These are phyloP conservation scores for Tanypteryx hageni DNA, from an alignment of 2,888 invertebrate genomes.

Conservation along the genomic window DNA sequence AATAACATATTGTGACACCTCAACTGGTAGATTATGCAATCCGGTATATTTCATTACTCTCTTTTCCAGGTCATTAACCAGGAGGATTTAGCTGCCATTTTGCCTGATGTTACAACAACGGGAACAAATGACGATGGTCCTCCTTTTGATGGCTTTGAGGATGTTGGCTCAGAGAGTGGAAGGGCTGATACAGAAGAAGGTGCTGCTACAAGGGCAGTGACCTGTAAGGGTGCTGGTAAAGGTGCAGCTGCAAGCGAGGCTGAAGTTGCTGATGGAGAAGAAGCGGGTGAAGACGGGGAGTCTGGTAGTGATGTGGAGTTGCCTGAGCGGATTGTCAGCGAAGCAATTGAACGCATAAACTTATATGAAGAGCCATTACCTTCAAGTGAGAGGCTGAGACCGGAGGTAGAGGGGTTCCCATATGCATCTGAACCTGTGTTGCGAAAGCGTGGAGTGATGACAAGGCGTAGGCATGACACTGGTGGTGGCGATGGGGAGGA, in stretches of 20 bases:
- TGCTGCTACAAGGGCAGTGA: not conserved
- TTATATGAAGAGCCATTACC: conserved; percentile 77
- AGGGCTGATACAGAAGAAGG: conserved; percentile 72
- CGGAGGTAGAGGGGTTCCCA: conserved; percentile 15
- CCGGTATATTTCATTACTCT: not conserved
- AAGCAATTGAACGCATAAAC: conserved; percentile 82
- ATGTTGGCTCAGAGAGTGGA: conserved; percentile 72
- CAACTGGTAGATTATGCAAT: not conserved
- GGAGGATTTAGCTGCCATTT: conserved; percentile 86
- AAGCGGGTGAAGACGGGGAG: conserved; percentile 65
- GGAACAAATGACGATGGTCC: conserved; percentile 77
- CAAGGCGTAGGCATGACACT: conserved; percentile 44
- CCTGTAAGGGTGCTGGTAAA: conserved; percentile 42
- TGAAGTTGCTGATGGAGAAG: conserved; percentile 34
- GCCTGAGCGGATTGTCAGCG: conserved; percentile 83
- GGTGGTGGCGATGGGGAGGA: conserved; percentile 66
- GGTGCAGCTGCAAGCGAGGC: conserved; percentile 42
- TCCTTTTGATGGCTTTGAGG: conserved; percentile 80
- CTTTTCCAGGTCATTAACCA: conserved; percentile 83
- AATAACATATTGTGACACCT: not conserved
- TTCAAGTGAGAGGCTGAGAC: conserved; percentile 53
- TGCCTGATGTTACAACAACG: conserved; percentile 79
- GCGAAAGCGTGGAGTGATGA: conserved; percentile 46
- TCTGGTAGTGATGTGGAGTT: conserved; percentile 87
- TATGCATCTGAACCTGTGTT: conserved; percentile 19